Evolutionary conservation across 2,113 vertebrate species (phyloP).

Genomic region (Sander vitreus): DNA sequence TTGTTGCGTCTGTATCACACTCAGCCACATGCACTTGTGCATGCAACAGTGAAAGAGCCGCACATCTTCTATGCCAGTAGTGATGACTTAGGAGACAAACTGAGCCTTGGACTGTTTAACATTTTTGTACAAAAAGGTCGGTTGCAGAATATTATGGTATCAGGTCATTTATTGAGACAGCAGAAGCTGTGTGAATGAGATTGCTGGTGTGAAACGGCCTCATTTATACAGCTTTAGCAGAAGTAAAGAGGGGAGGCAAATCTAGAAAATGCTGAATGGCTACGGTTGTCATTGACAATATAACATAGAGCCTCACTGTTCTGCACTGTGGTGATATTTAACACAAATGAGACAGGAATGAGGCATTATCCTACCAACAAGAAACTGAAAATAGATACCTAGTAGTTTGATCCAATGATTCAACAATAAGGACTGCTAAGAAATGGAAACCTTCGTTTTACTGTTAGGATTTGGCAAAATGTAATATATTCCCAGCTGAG

Average conservation of each 20-base stretch:
- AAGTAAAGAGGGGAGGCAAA: slow-evolving; percentile 24
- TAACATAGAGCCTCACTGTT: neutral
- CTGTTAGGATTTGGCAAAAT: slow-evolving; percentile 34
- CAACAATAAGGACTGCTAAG: slow-evolving; percentile 3
- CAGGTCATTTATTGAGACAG: slow-evolving; percentile 50
- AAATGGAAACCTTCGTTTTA: slow-evolving; percentile 13
- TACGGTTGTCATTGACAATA: slow-evolving; percentile 28
- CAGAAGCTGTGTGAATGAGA: slow-evolving; percentile 64
- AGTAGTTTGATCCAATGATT: slow-evolving; percentile 13
- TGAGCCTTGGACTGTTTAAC: slow-evolving; percentile 29
- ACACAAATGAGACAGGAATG: neutral
- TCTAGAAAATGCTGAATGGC: slow-evolving; percentile 19
- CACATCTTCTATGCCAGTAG: slow-evolving; percentile 25
- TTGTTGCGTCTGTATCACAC: slow-evolving; percentile 63
- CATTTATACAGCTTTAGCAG: slow-evolving; percentile 55
- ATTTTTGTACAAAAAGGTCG: slow-evolving; percentile 39
- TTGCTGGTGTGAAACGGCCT: slow-evolving; percentile 61
- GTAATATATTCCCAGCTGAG: slow-evolving; percentile 59
- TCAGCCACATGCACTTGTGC: slow-evolving; percentile 50
- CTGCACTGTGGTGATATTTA: neutral
- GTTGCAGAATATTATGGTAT: slow-evolving; percentile 58
- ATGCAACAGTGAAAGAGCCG: slow-evolving; percentile 42
- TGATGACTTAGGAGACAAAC: slow-evolving; percentile 54
- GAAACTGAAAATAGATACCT: slow-evolving; percentile 1
- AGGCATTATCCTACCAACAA: neutral